Evolutionary conservation across 2,797 vertebrate genomes (phyloP).

Genomic region (Pangasius macronema): DNA sequence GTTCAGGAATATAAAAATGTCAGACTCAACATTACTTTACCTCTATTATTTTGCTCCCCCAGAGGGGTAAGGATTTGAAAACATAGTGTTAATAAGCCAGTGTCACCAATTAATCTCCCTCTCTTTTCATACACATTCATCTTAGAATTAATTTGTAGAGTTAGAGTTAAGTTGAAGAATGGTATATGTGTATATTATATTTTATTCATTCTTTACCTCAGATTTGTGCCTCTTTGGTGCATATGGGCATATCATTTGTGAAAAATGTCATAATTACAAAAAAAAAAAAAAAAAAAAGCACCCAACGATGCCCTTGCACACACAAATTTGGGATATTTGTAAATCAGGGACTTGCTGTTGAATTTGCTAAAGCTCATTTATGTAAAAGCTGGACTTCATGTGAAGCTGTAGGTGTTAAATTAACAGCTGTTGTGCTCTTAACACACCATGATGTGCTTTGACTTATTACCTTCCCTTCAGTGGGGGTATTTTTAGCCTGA

Average conservation of each 20-base stretch:
- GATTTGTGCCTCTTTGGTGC: not conserved
- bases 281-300: not conserved
- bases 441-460: not conserved
- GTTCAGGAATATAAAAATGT: not conserved
- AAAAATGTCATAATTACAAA: not conserved
- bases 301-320: not conserved
- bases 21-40: not conserved
- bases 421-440: not conserved
- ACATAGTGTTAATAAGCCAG: not conserved
- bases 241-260: not conserved
- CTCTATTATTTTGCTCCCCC: too few relatives aligned
- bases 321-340: not conserved
- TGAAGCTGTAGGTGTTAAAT: not conserved
- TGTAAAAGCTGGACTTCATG: not conserved
- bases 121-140: not conserved
- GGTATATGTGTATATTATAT: not conserved
- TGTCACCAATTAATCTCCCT: not conserved
- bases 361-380: not conserved
- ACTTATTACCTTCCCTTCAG: not conserved
- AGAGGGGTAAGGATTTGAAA: not conserved
- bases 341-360: not conserved
- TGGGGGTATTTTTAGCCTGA: constrained; percentile 2
- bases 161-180: not conserved
- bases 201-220: not conserved
- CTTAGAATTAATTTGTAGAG: not conserved